Evolutionary conservation across 2,888 invertebrate species (phyloP), one percentile per base, ranked within the genome.

Genomic region (Acanthacorydalis orientalis): DNA sequence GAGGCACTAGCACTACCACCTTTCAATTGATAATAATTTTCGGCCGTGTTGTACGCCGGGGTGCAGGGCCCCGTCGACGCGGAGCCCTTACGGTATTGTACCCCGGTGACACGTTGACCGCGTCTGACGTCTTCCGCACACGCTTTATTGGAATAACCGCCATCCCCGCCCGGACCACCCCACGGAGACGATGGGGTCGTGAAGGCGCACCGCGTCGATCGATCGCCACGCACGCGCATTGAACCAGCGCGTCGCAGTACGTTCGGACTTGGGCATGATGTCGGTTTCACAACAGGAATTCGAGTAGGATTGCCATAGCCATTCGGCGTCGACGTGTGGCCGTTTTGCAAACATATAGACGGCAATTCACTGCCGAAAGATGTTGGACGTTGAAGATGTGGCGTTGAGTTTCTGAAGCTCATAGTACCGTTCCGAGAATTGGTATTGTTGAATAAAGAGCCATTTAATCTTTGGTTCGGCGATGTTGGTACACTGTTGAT

Each of bases 201-300:
- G 40, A 33, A 41, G 47, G 43, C 43, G 33, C 23, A 41, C 37
- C 53, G 52, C 54, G 32, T 39, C 51, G 53, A 57, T 51, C 61
- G 56, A 67, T 75, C 76, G 59, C 75, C 77, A 65, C 78, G 78
- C 74, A 80, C 61, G 60, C 80, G 77, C 74, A 80, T 63, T 63
- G 80, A 78, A 49, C 72, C 69, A 56, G 78, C 73, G 61, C 80
- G 77, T 53, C 75, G 74, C 63, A 81, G 73, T 59, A 65, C 56
- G 32, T 44, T 43, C 9, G 52, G 52, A 23, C 23, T 23, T 6
- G 23, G 23, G 6, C 23, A 23, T 23, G 23, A 23, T 23, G 23
- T 23, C 23, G 23, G 23, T 23, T 23, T 23, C 23, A 23, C 23
- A 6, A 23, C 6, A 23, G 23, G 23, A 6, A 23, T 23, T 23